These are phyloP conservation scores for Procavia capensis DNA, from an alignment of 2,113 vertebrate species.

Conservation along the genomic window DNA sequence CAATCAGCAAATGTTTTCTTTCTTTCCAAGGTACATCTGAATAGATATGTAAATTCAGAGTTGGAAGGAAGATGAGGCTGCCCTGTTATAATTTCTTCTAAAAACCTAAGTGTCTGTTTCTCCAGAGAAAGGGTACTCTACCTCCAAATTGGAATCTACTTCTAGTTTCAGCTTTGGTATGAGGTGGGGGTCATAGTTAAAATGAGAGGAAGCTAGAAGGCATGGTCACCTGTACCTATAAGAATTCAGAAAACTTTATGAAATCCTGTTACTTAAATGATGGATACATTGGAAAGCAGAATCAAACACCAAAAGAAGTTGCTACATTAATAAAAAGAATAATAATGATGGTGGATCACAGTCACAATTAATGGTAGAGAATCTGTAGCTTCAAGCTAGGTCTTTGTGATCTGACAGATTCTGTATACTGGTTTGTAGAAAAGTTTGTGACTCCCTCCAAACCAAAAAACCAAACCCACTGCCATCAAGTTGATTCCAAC, in stretches of 20 bases:
- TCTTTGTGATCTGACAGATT: background rate
- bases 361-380: background rate
- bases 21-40: constrained; percentile 24
- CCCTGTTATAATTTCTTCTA: background rate
- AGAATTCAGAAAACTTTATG: constrained; percentile 29
- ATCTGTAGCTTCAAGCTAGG: background rate
- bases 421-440: background rate
- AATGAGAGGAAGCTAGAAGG: background rate
- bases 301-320: constrained; percentile 7
- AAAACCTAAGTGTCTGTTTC: background rate
- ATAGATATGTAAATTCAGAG: background rate
- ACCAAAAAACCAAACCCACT: too few relatives aligned
- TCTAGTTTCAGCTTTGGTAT: constrained; percentile 4
- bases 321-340: background rate
- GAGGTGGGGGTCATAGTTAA: constrained; percentile 21
- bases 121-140: background rate
- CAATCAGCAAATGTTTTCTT: constrained; percentile 44
- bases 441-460: background rate
- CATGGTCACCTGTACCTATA: background rate
- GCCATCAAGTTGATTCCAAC: too few relatives aligned
- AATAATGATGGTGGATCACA: background rate
- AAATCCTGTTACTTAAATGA: background rate
- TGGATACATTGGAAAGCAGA: background rate
- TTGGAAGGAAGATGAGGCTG: background rate
- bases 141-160: background rate